phyloP scores from a whole-genome alignment of 2,797 vertebrate species.

The Enteromius treurensis region DNA sequence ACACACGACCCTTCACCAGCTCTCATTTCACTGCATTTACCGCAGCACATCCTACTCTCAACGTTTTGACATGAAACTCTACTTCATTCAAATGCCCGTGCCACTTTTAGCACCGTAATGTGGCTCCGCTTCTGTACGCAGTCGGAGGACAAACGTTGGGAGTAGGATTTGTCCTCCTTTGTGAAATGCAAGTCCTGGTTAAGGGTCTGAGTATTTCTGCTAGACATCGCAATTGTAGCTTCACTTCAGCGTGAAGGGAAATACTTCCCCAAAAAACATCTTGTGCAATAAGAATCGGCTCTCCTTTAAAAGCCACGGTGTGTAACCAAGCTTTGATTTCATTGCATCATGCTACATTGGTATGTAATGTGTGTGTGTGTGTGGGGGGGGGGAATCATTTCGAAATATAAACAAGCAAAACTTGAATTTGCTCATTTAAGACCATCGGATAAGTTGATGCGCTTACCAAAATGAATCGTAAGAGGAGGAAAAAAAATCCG shows the following conservation, averaged over 20 bases:
- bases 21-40: slow-evolving; percentile 22
- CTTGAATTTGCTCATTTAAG: slow-evolving; percentile 27
- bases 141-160: background rate
- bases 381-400: background rate
- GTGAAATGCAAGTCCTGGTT: slow-evolving; percentile 29
- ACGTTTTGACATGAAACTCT: background rate
- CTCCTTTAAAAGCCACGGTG: slow-evolving; percentile 63
- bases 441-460: background rate
- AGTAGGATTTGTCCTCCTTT: background rate
- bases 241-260: slow-evolving; percentile 60
- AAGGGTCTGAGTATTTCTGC: slow-evolving; percentile 14
- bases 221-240: background rate
- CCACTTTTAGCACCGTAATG: background rate
- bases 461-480: slow-evolving; percentile 11
- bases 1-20: background rate
- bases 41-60: background rate
- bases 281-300: slow-evolving; percentile 87
- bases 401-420: slow-evolving; percentile 18
- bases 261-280: slow-evolving; percentile 72
- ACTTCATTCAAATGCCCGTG: background rate
- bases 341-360: slow-evolving; percentile 21
- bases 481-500: background rate
- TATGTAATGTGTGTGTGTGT: background rate
- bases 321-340: slow-evolving; percentile 20
- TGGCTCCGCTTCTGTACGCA: background rate